Conservation (phyloP, 2,797 vertebrate genomes). For the Cynodonichthys magdalenae region DNA sequence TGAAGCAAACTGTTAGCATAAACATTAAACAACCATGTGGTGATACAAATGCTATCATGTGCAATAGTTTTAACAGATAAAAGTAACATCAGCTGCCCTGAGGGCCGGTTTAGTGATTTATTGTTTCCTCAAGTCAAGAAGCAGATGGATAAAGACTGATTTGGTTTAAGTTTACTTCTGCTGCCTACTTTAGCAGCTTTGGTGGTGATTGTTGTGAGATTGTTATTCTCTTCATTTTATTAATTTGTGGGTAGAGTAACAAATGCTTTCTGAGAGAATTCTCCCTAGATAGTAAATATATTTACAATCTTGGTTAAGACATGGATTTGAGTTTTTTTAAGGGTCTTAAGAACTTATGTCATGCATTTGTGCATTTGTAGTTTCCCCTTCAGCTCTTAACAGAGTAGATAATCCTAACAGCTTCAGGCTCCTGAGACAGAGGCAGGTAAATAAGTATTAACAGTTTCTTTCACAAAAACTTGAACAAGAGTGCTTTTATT, state of each 20-base stretch:
- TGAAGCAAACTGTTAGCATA: too few relatives aligned
- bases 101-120: background rate
- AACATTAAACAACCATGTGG: too few relatives aligned
- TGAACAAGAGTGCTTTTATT: too few relatives aligned
- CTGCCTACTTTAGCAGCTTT: background rate
- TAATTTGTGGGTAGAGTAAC: conserved; percentile 14
- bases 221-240: conserved; percentile 7
- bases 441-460: conserved; percentile 17
- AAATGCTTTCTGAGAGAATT: conserved; percentile 3
- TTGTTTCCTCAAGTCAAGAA: background rate
- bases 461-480: background rate
- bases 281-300: conserved; percentile 4
- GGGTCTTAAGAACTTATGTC: conserved; percentile 9
- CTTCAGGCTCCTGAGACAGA: conserved; percentile 3
- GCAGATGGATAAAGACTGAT: background rate
- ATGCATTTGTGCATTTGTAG: conserved; percentile 9
- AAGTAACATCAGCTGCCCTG: background rate
- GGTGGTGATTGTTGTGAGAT: background rate
- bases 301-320: conserved; percentile 21
- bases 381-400: conserved; percentile 2
- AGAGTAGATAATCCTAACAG: conserved; percentile 25
- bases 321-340: conserved; percentile 5
- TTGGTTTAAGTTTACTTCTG: background rate
- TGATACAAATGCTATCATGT: too few relatives aligned
- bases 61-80: background rate